Percentiles rank a stretch among this genome's conserved stretches.
These are phyloP conservation scores for Sigmodon hispidus DNA, from an alignment of 2,113 vertebrate genomes.

Conservation along the genomic window DNA sequence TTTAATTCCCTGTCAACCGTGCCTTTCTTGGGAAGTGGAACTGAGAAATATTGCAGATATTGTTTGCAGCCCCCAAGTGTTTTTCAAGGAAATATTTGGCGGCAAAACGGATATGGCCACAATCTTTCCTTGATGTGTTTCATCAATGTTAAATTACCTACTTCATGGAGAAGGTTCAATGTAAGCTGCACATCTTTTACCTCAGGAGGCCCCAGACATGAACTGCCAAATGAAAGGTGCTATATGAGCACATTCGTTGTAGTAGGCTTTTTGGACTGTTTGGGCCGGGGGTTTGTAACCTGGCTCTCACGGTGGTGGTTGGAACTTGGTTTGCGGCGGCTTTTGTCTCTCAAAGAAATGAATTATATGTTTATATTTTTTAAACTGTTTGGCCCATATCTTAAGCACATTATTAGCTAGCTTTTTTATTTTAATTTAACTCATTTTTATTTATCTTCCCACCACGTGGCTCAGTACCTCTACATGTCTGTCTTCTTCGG, in stretches of 20 bases:
- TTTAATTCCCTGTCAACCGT: conserved; percentile 20
- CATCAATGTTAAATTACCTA: conserved; percentile 82
- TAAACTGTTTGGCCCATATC: too few species aligned
- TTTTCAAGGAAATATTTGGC: not conserved
- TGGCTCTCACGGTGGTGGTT: too few species aligned
- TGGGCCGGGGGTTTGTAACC: too few species aligned
- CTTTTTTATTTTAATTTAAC: too few species aligned
- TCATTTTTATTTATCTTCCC: too few species aligned
- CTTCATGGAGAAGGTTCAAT: conserved; percentile 81
- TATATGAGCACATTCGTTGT: conserved; percentile 66
- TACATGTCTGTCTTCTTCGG: too few species aligned
- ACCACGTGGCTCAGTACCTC: too few species aligned
- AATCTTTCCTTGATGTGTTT: conserved; percentile 80
- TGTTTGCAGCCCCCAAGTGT: not conserved
- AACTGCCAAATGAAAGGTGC: conserved; percentile 59
- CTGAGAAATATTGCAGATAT: not conserved
- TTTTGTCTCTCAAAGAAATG: too few species aligned
- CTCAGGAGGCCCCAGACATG: conserved; percentile 69
- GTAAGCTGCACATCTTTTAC: conserved; percentile 82
- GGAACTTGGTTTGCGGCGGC: too few species aligned
- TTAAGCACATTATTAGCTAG: too few species aligned
- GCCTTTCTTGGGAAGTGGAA: conserved; percentile 51
- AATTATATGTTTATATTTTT: too few species aligned
- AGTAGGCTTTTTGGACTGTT: too few species aligned
- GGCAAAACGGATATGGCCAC: conserved; percentile 53